Evolutionary conservation across 2,797 vertebrate genomes (phyloP).

Genomic region (Glyptemys insculpta): DNA sequence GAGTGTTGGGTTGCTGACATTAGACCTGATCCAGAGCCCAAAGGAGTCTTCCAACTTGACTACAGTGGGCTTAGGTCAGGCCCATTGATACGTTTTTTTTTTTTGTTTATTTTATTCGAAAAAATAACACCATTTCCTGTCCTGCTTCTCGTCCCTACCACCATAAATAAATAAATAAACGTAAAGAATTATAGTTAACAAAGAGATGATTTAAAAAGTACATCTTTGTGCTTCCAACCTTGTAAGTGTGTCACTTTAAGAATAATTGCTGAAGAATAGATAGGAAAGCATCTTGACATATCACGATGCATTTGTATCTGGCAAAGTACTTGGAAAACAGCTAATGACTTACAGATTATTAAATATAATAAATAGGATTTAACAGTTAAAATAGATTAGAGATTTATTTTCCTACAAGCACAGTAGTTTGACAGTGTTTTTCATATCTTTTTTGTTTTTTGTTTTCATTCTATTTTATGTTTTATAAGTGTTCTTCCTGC

Average conservation of each 20-base stretch:
- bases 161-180: neutral
- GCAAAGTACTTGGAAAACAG: neutral
- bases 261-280: neutral
- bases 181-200: neutral
- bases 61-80: neutral
- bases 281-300: neutral
- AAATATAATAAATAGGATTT: neutral
- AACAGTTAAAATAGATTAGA: neutral
- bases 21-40: neutral
- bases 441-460: neutral
- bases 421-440: neutral
- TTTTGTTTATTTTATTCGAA: neutral
- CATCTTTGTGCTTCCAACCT: neutral
- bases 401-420: neutral
- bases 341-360: neutral
- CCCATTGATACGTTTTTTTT: neutral
- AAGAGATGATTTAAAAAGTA: neutral
- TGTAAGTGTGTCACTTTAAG: neutral
- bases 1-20: neutral
- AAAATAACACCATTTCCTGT: neutral
- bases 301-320: neutral
- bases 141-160: neutral
- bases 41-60: neutral
- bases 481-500: neutral
- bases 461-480: neutral